These are phyloP conservation scores for Cricetomys ansorgei DNA, from an alignment of 2,113 vertebrate genomes.

Conservation along the genomic window DNA sequence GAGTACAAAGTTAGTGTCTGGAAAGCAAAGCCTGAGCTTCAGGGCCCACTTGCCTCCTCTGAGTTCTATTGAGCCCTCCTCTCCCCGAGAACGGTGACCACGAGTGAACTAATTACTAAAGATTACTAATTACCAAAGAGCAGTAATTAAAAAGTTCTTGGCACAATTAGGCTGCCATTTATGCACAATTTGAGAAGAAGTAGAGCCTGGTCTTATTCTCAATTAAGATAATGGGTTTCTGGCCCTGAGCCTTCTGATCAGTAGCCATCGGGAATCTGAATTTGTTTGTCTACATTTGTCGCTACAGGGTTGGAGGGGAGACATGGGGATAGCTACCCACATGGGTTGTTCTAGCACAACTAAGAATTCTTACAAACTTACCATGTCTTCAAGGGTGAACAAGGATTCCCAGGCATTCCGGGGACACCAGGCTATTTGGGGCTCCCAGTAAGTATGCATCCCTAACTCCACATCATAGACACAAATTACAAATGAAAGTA, in stretches of 20 bases:
- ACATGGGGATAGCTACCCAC: neutral
- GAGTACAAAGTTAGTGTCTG: neutral
- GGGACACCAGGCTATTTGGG: constrained; percentile 86
- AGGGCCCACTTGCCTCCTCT: neutral
- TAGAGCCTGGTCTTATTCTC: constrained; percentile 42
- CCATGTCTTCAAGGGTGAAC: constrained; percentile 83
- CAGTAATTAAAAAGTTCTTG: constrained; percentile 66
- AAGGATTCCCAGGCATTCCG: constrained; percentile 85
- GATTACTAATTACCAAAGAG: constrained; percentile 50
- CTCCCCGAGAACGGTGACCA: neutral
- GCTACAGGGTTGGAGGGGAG: neutral
- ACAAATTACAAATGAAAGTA: neutral
- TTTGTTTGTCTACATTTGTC: constrained; percentile 53
- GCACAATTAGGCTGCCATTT: constrained; percentile 47
- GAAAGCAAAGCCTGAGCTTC: neutral
- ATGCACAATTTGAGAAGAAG: constrained; percentile 63
- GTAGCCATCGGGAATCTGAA: constrained; percentile 35
- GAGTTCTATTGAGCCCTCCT: neutral
- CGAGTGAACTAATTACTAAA: constrained; percentile 54
- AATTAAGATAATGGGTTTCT: constrained; percentile 56
- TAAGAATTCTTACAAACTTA: neutral
- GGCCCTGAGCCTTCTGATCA: constrained; percentile 52
- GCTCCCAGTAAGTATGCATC: constrained; percentile 80
- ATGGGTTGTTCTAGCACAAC: neutral
- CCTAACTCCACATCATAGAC: neutral